A percentile compares a stretch with the other conserved stretches of the same genome.
These are phyloP conservation scores for Prionailurus bengalensis DNA, from an alignment of 2,113 vertebrate species.

Conservation along the genomic window DNA sequence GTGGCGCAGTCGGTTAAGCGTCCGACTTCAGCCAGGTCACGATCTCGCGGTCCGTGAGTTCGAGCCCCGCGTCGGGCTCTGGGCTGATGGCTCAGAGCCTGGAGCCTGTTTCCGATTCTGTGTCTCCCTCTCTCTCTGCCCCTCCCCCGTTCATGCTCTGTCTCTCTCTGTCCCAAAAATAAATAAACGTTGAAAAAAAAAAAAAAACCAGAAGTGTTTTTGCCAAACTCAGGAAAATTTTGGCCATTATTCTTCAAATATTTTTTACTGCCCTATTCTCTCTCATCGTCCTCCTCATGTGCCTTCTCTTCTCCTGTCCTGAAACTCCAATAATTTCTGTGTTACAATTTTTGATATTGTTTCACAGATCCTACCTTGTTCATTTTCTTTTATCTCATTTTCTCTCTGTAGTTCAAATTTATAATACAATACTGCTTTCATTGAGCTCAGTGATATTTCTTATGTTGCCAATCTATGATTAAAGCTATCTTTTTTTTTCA, in stretches of 20 bases:
- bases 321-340: background rate
- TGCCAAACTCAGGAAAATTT: slow-evolving; percentile 1
- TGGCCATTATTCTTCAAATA: background rate
- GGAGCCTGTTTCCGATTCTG: too few relatives aligned
- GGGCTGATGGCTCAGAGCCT: too few relatives aligned
- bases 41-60: too few relatives aligned
- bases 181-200: too few relatives aligned
- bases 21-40: too few relatives aligned
- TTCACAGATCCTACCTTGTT: background rate
- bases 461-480: background rate
- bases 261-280: background rate
- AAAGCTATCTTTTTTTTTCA: background rate
- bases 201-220: background rate
- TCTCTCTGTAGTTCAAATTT: background rate
- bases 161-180: too few relatives aligned
- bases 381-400: background rate
- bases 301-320: background rate
- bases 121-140: too few relatives aligned
- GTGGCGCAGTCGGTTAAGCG: too few relatives aligned
- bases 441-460: background rate
- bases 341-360: background rate
- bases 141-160: too few relatives aligned
- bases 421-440: background rate
- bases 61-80: too few relatives aligned
- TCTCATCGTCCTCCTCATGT: background rate